Conservation (phyloP, 1,140 invertebrate genomes). For the Radopholus similis region DNA sequence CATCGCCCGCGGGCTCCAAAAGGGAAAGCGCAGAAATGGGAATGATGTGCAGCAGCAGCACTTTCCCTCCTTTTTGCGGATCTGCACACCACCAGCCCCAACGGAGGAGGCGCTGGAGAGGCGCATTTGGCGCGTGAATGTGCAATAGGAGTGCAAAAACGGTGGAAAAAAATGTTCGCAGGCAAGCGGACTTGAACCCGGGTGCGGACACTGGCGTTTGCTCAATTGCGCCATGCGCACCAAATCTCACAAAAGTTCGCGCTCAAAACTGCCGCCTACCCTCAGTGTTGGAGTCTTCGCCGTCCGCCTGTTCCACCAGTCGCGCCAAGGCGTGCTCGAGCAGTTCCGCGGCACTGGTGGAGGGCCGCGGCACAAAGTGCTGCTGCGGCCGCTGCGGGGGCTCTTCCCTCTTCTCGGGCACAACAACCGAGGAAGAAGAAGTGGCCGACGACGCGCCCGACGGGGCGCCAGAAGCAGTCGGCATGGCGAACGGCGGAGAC, state of each 20-base stretch:
- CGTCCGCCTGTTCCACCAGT: slow-evolving; percentile 1
- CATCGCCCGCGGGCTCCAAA: too few species aligned
- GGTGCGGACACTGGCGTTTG: background rate
- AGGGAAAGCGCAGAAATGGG: too few species aligned
- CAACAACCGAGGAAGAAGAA: too few species aligned
- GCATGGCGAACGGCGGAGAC: background rate
- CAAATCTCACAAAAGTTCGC: background rate
- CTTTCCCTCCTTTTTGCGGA: too few species aligned
- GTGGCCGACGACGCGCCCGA: background rate
- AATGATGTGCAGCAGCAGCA: too few species aligned
- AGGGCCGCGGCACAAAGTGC: slow-evolving; percentile 1
- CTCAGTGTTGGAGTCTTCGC: background rate
- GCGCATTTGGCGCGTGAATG: too few species aligned
- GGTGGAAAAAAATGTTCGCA: background rate
- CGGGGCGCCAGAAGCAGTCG: background rate
- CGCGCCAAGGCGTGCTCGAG: slow-evolving; percentile 3
- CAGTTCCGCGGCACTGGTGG: slow-evolving; percentile 10
- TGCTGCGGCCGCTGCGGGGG: too few species aligned
- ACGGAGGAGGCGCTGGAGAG: too few species aligned
- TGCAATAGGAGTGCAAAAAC: too few species aligned
- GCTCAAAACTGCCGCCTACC: background rate
- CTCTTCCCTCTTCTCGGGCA: too few species aligned
- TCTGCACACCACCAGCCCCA: too few species aligned
- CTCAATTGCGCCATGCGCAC: background rate
- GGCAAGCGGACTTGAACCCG: too few species aligned